phyloP scores from a whole-genome alignment of 2,113 vertebrate genomes.

The Eira barbara region DNA sequence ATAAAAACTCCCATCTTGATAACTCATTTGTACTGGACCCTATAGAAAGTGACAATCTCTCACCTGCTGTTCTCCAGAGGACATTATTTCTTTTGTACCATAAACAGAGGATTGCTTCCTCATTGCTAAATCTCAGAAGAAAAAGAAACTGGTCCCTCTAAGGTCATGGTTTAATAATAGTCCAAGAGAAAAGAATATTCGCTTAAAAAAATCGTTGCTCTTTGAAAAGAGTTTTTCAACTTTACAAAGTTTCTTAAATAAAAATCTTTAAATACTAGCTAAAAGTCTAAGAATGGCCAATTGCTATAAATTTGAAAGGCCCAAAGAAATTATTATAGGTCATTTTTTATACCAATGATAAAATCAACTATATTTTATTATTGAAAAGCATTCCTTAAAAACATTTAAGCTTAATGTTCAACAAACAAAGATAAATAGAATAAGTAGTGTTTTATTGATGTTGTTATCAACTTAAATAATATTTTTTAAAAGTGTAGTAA shows the following conservation, averaged over 20 bases:
- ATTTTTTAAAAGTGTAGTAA: neutral
- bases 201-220: slow-evolving; percentile 16
- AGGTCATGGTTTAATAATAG: slow-evolving; percentile 61
- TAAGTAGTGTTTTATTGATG: neutral
- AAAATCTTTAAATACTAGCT: slow-evolving; percentile 14
- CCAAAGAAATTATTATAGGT: neutral
- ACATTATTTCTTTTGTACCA: slow-evolving; percentile 48
- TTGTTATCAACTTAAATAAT: neutral
- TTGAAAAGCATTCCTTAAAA: neutral
- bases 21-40: slow-evolving; percentile 25
- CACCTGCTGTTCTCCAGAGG: slow-evolving; percentile 27
- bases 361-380: neutral
- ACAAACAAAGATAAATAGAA: neutral
- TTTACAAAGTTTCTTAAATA: slow-evolving; percentile 34
- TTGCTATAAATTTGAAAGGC: slow-evolving; percentile 26
- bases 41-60: slow-evolving; percentile 23
- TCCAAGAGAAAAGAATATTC: slow-evolving; percentile 52
- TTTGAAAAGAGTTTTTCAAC: slow-evolving; percentile 55
- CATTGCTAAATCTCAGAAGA: slow-evolving; percentile 16
- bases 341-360: neutral
- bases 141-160: slow-evolving; percentile 42
- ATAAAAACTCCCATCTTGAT: slow-evolving; percentile 42
- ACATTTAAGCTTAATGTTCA: neutral
- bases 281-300: slow-evolving; percentile 42
- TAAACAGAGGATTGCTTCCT: slow-evolving; percentile 48